Conservation (phyloP, 2,797 vertebrate genomes). For the Graptemys geographica region DNA sequence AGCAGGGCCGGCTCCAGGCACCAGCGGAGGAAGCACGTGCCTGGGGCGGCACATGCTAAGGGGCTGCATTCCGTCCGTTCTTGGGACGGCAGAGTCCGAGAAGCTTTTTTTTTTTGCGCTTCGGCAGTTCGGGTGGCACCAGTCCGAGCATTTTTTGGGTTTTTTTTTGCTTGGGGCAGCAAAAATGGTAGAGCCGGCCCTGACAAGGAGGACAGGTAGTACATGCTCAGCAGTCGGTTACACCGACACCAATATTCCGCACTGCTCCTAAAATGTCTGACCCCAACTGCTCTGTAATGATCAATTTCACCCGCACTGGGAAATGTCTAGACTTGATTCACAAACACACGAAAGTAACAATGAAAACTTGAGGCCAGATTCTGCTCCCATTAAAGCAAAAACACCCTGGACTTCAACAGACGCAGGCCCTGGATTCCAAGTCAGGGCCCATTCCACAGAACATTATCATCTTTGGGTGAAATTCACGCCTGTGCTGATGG, state of each 20-base stretch:
- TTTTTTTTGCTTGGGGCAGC: no score
- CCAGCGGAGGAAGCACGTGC: no score
- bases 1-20: no score
- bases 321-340: neutral
- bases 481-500: neutral
- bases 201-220: neutral
- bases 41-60: no score
- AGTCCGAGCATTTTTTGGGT: no score
- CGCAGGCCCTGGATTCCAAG: neutral
- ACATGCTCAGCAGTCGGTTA: neutral
- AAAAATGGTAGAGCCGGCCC: no score
- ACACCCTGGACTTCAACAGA: neutral
- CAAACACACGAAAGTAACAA: conserved; percentile 25
- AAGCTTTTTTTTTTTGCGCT: no score
- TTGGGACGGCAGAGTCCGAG: no score
- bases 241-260: neutral
- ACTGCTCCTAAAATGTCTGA: neutral
- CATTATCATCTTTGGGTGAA: conserved; percentile 21
- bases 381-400: neutral
- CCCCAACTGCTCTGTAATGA: neutral
- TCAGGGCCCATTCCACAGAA: conserved; percentile 40
- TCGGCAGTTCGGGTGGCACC: no score
- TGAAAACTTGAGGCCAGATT: neutral
- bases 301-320: conserved; percentile 13
- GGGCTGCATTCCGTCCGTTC: no score